Evolutionary conservation across 2,113 vertebrate genomes (phyloP).

Genomic region (Rafetus swinhoei): DNA sequence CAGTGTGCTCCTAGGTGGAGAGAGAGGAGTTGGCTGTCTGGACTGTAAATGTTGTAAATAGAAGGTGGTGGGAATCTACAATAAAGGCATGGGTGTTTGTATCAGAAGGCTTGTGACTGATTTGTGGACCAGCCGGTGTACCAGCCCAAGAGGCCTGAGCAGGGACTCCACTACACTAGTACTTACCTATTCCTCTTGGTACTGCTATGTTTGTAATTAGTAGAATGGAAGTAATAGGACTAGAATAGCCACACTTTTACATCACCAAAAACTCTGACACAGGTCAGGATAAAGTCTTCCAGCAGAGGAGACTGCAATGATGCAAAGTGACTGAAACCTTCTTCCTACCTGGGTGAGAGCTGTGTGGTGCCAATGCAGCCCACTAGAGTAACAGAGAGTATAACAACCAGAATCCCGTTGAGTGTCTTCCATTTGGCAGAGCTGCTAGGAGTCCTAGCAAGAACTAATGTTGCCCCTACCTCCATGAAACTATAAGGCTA

Average conservation of each 20-base stretch:
- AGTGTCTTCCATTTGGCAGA: not conserved
- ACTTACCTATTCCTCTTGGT: not conserved
- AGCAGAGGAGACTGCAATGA: not conserved
- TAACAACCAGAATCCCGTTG: not conserved
- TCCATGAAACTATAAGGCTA: not conserved
- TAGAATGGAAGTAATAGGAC: not conserved
- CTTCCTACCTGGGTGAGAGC: not conserved
- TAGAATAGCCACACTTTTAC: not conserved
- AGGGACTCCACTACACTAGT: too few species aligned
- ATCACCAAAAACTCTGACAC: not conserved
- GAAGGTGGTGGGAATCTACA: too few species aligned
- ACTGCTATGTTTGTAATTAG: not conserved
- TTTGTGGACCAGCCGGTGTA: too few species aligned
- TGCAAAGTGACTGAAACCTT: rapidly evolving
- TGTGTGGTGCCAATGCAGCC: not conserved
- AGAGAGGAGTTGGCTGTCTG: too few species aligned
- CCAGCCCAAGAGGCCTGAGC: too few species aligned
- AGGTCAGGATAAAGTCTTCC: not conserved
- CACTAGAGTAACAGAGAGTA: not conserved
- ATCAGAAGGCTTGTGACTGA: too few species aligned
- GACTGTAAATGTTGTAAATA: too few species aligned
- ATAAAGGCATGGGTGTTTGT: too few species aligned
- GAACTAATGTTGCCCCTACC: not conserved
- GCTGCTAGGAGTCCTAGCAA: not conserved
- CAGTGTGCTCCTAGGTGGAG: too few species aligned